phyloP scores from a whole-genome alignment of 2,888 invertebrate species.

The Podabrus alpinus region DNA sequence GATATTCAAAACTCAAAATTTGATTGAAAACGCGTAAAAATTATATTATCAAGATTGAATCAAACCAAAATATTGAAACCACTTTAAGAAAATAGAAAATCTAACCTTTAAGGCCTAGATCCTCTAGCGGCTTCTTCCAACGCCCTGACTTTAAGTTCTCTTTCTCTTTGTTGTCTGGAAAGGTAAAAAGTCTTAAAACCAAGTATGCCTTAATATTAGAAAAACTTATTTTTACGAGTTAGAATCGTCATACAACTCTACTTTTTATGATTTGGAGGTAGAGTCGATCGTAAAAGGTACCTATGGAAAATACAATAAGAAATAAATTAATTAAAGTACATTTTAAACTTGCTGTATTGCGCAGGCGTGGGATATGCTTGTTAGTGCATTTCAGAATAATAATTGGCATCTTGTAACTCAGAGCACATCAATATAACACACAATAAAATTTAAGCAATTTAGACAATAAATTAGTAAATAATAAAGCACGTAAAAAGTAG shows the following conservation, averaged over 20 bases:
- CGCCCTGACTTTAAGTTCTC: conserved; percentile 83
- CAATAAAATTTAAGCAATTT: background rate
- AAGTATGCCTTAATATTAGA: conserved; percentile 15
- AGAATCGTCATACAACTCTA: conserved; percentile 13
- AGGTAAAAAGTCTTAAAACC: conserved; percentile 29
- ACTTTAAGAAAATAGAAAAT: background rate
- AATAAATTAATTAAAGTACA: conserved; percentile 9
- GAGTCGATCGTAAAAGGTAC: conserved; percentile 27
- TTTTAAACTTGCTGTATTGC: background rate
- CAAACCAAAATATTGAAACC: background rate
- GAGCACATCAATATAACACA: background rate
- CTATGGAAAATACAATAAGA: conserved; percentile 25
- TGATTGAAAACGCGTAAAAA: background rate
- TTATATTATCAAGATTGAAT: background rate
- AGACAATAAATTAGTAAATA: background rate
- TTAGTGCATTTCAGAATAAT: conserved; percentile 10
- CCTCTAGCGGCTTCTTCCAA: conserved; percentile 84
- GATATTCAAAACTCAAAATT: background rate
- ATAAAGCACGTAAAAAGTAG: background rate
- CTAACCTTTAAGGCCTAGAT: conserved; percentile 58
- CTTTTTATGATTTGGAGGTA: conserved; percentile 28
- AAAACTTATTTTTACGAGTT: conserved; percentile 18
- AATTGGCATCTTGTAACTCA: background rate
- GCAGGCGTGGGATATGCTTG: conserved; percentile 3
- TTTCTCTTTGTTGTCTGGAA: conserved; percentile 73